Evolutionary conservation across 2,888 invertebrate genomes (phyloP).

Genomic region (Megamerina dolium): DNA sequence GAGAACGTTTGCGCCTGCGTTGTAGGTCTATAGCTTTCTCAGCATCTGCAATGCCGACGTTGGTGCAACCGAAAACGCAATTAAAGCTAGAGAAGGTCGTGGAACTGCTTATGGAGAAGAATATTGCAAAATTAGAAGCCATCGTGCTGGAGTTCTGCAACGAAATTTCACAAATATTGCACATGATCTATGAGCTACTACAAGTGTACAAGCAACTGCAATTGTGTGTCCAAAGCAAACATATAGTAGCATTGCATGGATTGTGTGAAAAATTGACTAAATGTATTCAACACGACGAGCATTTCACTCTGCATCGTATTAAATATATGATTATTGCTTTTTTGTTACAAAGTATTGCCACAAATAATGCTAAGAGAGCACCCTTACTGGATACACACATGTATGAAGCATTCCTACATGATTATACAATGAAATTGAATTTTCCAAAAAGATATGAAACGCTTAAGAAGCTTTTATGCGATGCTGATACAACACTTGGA

Average conservation of each 20-base stretch:
- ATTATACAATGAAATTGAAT: constrained; percentile 23
- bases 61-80: constrained; percentile 19
- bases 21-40: constrained; percentile 22
- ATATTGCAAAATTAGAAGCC: constrained; percentile 22
- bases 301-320: constrained; percentile 30
- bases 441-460: constrained; percentile 16
- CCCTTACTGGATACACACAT: neutral
- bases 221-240: constrained; percentile 6
- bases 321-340: constrained; percentile 31
- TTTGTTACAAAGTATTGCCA: constrained; percentile 25
- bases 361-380: constrained; percentile 10
- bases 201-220: constrained; percentile 14
- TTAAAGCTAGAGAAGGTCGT: constrained; percentile 30
- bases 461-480: constrained; percentile 10
- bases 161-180: constrained; percentile 22
- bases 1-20: constrained; percentile 26
- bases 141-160: constrained; percentile 10
- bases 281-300: constrained; percentile 19
- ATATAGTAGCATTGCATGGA: constrained; percentile 18
- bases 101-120: constrained; percentile 23
- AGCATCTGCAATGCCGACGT: constrained; percentile 3
- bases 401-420: constrained; percentile 24
- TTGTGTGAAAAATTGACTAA: constrained; percentile 19
- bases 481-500: constrained; percentile 1
- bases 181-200: constrained; percentile 19